phyloP scores from a whole-genome alignment of 2,888 invertebrate genomes.

The Chrysopilus asiliformis region DNA sequence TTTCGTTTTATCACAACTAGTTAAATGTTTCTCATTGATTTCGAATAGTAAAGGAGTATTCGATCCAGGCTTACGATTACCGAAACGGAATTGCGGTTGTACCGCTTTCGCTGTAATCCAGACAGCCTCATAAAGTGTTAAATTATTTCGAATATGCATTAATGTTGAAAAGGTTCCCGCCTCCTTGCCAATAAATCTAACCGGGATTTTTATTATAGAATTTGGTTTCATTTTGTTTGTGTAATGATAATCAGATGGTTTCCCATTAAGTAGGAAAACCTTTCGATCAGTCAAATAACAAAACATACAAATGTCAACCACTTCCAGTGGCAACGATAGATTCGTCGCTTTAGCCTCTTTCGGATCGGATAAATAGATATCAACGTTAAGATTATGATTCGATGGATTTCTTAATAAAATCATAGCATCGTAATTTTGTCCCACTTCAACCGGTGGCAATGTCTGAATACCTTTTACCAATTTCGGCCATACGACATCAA shows the following conservation, averaged over 20 bases:
- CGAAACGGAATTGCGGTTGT: constrained; percentile 74
- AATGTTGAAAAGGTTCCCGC: constrained; percentile 31
- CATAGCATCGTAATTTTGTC: constrained; percentile 26
- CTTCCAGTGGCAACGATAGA: constrained; percentile 29
- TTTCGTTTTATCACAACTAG: constrained; percentile 37
- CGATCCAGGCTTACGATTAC: constrained; percentile 71
- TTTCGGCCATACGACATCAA: constrained; percentile 34
- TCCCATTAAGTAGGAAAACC: constrained; percentile 27
- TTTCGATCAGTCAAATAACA: constrained; percentile 29
- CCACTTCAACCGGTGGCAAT: constrained; percentile 29
- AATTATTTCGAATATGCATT: constrained; percentile 62
- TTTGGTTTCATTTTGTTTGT: constrained; percentile 22
- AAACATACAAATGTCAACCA: constrained; percentile 27
- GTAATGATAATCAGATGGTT: constrained; percentile 16
- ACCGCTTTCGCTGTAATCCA: constrained; percentile 75
- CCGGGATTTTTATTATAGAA: constrained; percentile 23
- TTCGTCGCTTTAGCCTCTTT: constrained; percentile 24
- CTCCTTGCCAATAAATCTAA: constrained; percentile 25
- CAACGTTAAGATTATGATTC: constrained; percentile 25
- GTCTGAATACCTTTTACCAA: constrained; percentile 26
- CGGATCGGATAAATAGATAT: constrained; percentile 29
- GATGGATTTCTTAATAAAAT: constrained; percentile 31
- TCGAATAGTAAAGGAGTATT: constrained; percentile 67
- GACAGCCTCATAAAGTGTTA: constrained; percentile 80
- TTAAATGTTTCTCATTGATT: constrained; percentile 44